These are phyloP conservation scores for Noctua pronuba DNA, from an alignment of 2,888 invertebrate species.

Conservation along the genomic window DNA sequence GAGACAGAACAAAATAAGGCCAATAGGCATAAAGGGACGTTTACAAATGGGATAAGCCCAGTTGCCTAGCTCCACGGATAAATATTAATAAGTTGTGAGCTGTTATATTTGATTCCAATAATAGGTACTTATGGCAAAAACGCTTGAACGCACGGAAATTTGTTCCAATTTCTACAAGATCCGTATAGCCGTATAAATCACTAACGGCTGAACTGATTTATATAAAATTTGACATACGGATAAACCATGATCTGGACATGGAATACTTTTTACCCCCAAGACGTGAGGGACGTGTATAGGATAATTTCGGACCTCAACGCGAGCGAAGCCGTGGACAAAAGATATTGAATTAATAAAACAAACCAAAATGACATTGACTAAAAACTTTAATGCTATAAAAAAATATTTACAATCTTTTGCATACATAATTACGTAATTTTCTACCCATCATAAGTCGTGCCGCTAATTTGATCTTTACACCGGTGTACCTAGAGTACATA, in stretches of 20 bases:
- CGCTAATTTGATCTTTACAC: constrained; percentile 31
- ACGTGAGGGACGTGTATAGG: background rate
- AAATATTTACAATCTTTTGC: constrained; percentile 62
- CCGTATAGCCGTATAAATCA: too few relatives aligned
- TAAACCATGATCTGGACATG: background rate
- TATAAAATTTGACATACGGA: background rate
- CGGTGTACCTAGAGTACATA: constrained; percentile 16
- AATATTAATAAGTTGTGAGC: too few relatives aligned
- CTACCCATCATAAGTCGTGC: constrained; percentile 25
- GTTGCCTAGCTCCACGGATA: too few relatives aligned
- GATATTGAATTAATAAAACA: constrained; percentile 1
- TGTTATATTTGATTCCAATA: too few relatives aligned
- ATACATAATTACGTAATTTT: constrained; percentile 40
- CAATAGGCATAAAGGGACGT: background rate
- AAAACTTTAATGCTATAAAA: constrained; percentile 54
- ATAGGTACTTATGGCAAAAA: too few relatives aligned
- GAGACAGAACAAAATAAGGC: background rate
- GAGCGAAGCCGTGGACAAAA: background rate
- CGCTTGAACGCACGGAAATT: too few relatives aligned
- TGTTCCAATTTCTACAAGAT: too few relatives aligned
- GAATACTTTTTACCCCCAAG: background rate
- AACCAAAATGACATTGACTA: constrained; percentile 25
- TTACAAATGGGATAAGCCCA: too few relatives aligned
- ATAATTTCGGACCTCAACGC: background rate
- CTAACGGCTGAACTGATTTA: background rate